Evolutionary conservation across 2,113 vertebrate genomes (phyloP).

Genomic region (Amphilophus citrinellus): DNA sequence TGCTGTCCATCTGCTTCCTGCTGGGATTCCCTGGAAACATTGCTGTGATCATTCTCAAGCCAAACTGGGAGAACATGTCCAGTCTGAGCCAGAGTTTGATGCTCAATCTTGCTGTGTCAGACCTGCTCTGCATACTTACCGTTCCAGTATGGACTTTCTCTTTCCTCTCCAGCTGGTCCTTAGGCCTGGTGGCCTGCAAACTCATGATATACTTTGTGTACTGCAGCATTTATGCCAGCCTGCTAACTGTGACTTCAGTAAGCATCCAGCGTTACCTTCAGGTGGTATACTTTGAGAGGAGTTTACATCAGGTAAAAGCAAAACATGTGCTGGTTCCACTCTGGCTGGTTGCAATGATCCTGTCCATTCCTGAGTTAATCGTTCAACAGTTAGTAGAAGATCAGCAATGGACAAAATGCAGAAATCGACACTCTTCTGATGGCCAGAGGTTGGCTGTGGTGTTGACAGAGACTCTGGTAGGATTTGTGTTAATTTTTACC

Average conservation of each 20-base stretch:
- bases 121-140: constrained; percentile 32
- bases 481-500: background rate
- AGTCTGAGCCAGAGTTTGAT: constrained; percentile 39
- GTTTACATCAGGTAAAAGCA: background rate
- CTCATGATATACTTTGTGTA: background rate
- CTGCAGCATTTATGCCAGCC: background rate
- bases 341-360: background rate
- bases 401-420: rapidly evolving
- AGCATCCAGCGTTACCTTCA: background rate
- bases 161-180: constrained; percentile 5
- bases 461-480: background rate
- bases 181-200: constrained; percentile 26
- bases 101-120: constrained; percentile 46
- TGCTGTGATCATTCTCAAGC: background rate
- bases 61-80: constrained; percentile 35
- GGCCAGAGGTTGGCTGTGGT: background rate
- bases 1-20: constrained; percentile 37
- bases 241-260: constrained; percentile 18
- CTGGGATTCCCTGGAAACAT: constrained; percentile 57
- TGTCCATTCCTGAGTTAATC: constrained; percentile 14
- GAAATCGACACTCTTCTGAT: background rate
- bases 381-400: background rate
- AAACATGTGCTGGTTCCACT: constrained; percentile 22
- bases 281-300: constrained; percentile 4
- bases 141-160: constrained; percentile 42